phyloP scores from a whole-genome alignment of 2,113 vertebrate species.

The Platysternon megacephalum region DNA sequence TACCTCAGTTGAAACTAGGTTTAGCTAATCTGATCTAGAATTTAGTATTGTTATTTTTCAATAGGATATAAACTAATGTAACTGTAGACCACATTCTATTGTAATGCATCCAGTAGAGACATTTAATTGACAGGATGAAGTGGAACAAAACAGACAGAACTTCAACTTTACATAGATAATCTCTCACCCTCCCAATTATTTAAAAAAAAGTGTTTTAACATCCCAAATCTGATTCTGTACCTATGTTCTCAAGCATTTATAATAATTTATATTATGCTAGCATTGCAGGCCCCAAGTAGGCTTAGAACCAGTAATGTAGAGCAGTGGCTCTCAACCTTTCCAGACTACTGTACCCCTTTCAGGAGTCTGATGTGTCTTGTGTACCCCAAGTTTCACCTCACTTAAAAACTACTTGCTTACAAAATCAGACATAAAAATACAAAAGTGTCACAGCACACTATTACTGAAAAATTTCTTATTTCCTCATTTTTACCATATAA shows the following conservation, averaged over 20 bases:
- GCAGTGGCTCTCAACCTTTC: too few species aligned
- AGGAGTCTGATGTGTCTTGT: too few species aligned
- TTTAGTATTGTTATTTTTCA: rapidly evolving
- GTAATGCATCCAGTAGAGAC: rapidly evolving
- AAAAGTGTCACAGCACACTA: too few species aligned
- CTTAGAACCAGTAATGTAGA: background rate
- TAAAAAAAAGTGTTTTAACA: background rate
- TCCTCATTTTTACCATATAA: too few species aligned
- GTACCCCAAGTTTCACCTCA: too few species aligned
- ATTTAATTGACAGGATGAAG: background rate
- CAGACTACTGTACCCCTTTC: too few species aligned
- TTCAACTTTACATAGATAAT: background rate
- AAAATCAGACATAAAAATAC: too few species aligned
- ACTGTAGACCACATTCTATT: background rate
- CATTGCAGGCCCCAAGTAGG: background rate
- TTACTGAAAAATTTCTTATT: too few species aligned
- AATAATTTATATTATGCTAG: background rate
- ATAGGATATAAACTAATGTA: background rate
- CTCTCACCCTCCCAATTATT: background rate
- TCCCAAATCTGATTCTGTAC: background rate
- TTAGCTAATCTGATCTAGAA: background rate
- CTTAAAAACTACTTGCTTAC: too few species aligned
- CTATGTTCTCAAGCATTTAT: background rate
- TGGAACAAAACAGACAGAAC: background rate
- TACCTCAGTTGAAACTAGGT: background rate